These are phyloP conservation scores for Monodelphis domestica DNA, from an alignment of 2,797 vertebrate genomes.

Conservation along the genomic window DNA sequence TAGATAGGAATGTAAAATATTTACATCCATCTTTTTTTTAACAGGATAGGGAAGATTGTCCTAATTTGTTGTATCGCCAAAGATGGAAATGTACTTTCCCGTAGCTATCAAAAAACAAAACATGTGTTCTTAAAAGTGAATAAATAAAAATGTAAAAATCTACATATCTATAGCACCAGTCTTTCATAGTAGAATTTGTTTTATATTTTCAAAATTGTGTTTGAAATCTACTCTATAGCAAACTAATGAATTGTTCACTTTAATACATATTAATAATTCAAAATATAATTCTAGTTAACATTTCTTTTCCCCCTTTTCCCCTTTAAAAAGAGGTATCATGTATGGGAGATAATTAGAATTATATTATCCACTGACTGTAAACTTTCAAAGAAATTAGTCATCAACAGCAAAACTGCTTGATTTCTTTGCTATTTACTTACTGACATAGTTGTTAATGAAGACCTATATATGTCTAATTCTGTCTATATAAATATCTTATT, in stretches of 20 bases:
- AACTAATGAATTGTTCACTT: conserved; percentile 33
- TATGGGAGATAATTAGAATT: conserved; percentile 53
- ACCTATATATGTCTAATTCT: not conserved
- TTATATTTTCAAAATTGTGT: conserved; percentile 52
- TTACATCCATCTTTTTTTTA: conserved; percentile 18
- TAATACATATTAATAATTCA: conserved; percentile 49
- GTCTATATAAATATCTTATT: conserved; percentile 1
- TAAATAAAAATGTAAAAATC: conserved; percentile 39
- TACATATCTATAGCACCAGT: conserved; percentile 38
- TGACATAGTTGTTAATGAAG: conserved; percentile 54
- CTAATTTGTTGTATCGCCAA: not conserved
- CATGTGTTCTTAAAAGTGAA: not conserved
- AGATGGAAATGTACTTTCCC: conserved; percentile 24
- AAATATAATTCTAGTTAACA: conserved; percentile 24
- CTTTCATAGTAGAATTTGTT: conserved; percentile 46
- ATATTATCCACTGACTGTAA: conserved; percentile 49
- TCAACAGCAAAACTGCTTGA: conserved; percentile 34
- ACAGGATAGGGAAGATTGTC: conserved; percentile 19
- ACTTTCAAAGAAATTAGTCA: conserved; percentile 25
- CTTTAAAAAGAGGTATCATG: conserved; percentile 37
- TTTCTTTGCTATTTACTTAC: conserved; percentile 63
- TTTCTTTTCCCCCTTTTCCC: not conserved
- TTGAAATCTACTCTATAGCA: conserved; percentile 41
- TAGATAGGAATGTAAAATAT: conserved; percentile 46
- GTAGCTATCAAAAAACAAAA: not conserved